Percentiles rank a stretch among this genome's conserved stretches.
These are phyloP conservation scores for Heliconius sara DNA, from an alignment of 2,888 invertebrate genomes.

Conservation along the genomic window DNA sequence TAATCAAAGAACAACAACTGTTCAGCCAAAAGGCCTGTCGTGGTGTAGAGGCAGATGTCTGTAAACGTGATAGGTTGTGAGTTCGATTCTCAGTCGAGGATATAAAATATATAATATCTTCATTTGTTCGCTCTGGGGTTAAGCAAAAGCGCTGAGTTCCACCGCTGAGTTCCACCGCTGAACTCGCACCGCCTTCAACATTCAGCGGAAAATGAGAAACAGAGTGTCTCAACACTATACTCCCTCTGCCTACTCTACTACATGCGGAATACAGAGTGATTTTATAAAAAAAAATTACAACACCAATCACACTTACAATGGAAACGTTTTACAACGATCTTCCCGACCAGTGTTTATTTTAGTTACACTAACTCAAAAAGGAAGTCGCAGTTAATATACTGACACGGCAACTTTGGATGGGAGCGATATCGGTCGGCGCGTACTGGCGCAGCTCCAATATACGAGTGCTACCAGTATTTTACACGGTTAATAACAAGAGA, in stretches of 20 bases:
- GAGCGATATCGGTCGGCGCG: constrained; percentile 1
- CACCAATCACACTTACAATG: background rate
- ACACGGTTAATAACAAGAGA: constrained; percentile 12
- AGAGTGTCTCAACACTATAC: background rate
- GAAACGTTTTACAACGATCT: background rate
- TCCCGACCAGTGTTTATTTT: background rate
- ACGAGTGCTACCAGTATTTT: background rate
- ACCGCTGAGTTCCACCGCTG: no score
- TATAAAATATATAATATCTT: no score
- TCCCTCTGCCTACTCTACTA: background rate
- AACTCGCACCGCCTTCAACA: no score
- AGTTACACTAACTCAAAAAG: constrained; percentile 13
- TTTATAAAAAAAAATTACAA: background rate
- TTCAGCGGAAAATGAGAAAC: no score
- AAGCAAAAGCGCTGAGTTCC: no score
- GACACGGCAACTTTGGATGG: background rate
- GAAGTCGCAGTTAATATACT: constrained; percentile 7
- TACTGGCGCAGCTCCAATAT: constrained; percentile 16
- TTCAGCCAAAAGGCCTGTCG: no score
- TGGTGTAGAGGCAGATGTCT: no score
- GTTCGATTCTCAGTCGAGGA: no score
- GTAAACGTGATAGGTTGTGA: no score
- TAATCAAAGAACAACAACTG: no score
- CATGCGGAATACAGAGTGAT: no score
- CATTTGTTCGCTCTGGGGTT: no score